Evolutionary conservation across 2,797 vertebrate genomes (phyloP).

Genomic region (Limosa lapponica): DNA sequence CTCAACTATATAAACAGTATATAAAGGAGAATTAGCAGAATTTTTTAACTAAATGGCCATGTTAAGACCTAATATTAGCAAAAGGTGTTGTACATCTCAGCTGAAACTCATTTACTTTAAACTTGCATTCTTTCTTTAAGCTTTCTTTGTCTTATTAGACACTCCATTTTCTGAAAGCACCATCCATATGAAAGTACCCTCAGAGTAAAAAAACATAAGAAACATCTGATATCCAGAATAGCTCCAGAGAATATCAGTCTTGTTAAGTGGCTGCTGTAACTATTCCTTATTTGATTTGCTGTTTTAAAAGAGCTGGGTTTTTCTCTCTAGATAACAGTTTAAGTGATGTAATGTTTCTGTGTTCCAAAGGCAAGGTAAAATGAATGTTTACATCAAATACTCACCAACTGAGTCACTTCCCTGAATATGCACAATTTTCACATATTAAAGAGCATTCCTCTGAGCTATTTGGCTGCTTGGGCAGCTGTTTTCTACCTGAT

Average conservation of each 20-base stretch:
- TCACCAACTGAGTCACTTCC: not conserved
- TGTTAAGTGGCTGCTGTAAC: not conserved
- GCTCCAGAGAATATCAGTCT: not conserved
- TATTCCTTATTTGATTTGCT: not conserved
- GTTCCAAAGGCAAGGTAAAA: not conserved
- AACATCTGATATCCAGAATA: not conserved
- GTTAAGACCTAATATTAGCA: not conserved
- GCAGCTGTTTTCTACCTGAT: not conserved
- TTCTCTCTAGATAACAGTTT: not conserved
- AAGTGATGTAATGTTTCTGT: not conserved
- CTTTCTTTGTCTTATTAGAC: not conserved
- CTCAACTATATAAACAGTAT: not conserved
- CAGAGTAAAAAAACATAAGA: not conserved
- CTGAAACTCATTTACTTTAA: not conserved
- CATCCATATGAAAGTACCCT: not conserved
- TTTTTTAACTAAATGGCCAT: not conserved
- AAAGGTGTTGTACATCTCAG: not conserved
- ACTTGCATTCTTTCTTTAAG: not conserved
- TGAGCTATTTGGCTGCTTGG: not conserved
- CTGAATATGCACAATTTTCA: not conserved
- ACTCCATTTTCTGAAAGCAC: not conserved
- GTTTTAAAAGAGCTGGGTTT: not conserved
- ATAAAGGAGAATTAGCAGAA: not conserved
- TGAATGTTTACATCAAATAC: not conserved
- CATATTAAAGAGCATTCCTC: not conserved